Conservation (phyloP, 2,888 invertebrate genomes). For the Vannuccia rotundouncinata region DNA sequence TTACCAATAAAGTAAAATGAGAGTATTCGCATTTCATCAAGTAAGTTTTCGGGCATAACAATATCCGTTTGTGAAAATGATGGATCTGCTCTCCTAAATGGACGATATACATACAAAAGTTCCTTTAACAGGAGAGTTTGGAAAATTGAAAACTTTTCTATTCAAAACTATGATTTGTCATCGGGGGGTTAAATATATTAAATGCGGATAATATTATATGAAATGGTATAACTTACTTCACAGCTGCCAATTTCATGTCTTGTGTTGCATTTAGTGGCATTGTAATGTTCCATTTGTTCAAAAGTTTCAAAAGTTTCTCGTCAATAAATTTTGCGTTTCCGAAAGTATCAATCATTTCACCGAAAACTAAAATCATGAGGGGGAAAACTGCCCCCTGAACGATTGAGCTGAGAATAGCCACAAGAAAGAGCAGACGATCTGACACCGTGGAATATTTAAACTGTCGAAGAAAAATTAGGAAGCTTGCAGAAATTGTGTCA, state of each 20-base stretch:
- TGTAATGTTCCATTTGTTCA: background rate
- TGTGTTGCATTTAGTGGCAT: background rate
- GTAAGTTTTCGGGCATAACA: background rate
- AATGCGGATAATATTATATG: no score
- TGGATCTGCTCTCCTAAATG: background rate
- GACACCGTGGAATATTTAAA: background rate
- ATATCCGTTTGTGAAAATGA: background rate
- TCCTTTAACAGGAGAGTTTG: no score
- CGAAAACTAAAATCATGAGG: conserved; percentile 54
- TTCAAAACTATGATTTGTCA: no score
- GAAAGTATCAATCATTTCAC: conserved; percentile 52
- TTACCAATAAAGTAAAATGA: background rate
- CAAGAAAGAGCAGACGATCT: conserved; percentile 42
- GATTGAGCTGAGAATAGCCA: conserved; percentile 47
- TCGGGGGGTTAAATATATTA: no score
- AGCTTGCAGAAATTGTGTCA: no score
- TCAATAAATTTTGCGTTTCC: conserved; percentile 42
- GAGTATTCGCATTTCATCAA: background rate
- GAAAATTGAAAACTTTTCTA: no score
- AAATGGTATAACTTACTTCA: background rate
- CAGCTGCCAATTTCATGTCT: background rate
- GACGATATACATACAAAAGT: no score
- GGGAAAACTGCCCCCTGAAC: conserved; percentile 51
- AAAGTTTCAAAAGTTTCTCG: background rate
- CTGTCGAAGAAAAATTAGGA: no score